These are phyloP conservation scores for Hermetia illucens DNA, from an alignment of 1,140 invertebrate species.

Conservation along the genomic window DNA sequence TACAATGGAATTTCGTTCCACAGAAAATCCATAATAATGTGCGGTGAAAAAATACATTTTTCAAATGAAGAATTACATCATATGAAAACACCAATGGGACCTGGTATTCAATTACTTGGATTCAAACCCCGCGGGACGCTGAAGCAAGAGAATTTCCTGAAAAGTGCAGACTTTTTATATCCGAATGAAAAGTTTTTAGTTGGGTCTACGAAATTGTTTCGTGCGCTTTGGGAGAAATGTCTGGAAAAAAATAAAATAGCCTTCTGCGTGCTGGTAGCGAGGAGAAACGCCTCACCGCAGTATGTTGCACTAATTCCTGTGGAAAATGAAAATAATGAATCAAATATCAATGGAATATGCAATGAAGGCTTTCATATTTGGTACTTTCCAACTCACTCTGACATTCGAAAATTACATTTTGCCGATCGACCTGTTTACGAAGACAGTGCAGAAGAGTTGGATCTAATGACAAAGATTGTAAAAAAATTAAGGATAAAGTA, in stretches of 20 bases:
- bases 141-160: constrained; percentile 14
- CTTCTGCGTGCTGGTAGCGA: constrained; percentile 23
- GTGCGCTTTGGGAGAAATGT: constrained; percentile 24
- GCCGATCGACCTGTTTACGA: constrained; percentile 18
- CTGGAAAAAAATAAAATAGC: constrained; percentile 22
- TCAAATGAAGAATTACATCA: constrained; percentile 15
- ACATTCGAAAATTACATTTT: constrained; percentile 19
- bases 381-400: constrained; percentile 19
- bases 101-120: constrained; percentile 23
- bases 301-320: constrained; percentile 22
- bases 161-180: constrained; percentile 24
- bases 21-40: constrained; percentile 17
- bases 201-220: constrained; percentile 24
- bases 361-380: constrained; percentile 27
- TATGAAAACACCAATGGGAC: constrained; percentile 16
- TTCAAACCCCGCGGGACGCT: constrained; percentile 21
- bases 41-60: constrained; percentile 11
- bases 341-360: constrained; percentile 9
- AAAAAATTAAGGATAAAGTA: constrained; percentile 21
- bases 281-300: constrained; percentile 20
- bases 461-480: constrained; percentile 20
- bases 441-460: constrained; percentile 15
- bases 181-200: constrained; percentile 21
- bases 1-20: too few species aligned
- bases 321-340: constrained; percentile 10